Percentiles rank a stretch among this genome's conserved stretches.
phyloP scores from a whole-genome alignment of 2,113 vertebrate genomes.

The Strix uralensis region DNA sequence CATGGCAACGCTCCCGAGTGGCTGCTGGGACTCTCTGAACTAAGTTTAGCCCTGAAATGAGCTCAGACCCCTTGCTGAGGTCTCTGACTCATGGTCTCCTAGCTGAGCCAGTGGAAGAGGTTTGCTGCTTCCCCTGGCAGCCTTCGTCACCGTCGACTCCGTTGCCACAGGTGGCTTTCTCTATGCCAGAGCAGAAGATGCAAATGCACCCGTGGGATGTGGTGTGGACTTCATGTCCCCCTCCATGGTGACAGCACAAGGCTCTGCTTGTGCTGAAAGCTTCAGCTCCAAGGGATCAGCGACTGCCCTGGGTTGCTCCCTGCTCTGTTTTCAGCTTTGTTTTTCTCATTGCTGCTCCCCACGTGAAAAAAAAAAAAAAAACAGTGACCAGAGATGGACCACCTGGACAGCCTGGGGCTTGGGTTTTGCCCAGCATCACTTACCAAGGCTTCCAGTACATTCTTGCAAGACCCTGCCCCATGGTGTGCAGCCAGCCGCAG shows the following conservation, averaged over 20 bases:
- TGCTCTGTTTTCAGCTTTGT: background rate
- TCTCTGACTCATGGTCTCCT: conserved; percentile 5
- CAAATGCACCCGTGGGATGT: background rate
- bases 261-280: background rate
- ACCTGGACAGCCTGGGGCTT: rapidly evolving
- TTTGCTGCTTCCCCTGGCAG: background rate
- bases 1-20: background rate
- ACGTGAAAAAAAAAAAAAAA: rapidly evolving
- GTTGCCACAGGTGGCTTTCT: background rate
- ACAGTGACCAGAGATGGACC: rapidly evolving
- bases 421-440: background rate
- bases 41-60: conserved; percentile 60
- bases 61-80: conserved; percentile 52
- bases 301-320: background rate
- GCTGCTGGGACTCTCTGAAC: conserved; percentile 51
- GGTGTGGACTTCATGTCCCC: background rate
- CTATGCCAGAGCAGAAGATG: background rate
- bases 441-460: rapidly evolving
- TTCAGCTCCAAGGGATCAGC: background rate
- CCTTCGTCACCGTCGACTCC: background rate
- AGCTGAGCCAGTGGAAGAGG: background rate
- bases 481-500: background rate
- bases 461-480: background rate
- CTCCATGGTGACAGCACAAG: background rate
- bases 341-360: background rate